Evolutionary conservation across 2,797 vertebrate genomes (phyloP).

Genomic region (Gallinago stenura): DNA sequence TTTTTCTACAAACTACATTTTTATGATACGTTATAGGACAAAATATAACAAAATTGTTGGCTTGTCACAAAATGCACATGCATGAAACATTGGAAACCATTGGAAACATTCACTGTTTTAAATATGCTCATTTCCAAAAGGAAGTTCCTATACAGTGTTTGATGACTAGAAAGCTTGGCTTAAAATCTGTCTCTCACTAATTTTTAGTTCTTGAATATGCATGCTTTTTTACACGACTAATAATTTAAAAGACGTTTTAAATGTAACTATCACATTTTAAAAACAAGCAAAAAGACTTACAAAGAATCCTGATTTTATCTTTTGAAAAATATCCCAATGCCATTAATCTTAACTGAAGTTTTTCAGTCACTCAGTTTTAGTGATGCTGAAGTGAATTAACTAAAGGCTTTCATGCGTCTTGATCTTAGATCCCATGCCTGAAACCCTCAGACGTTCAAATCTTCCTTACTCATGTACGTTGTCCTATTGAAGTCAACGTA

Average conservation of each 20-base stretch:
- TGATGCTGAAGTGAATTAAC: slow-evolving; percentile 57
- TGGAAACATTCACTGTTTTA: neutral
- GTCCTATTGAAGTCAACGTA: slow-evolving; percentile 40
- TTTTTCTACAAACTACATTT: neutral
- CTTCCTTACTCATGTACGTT: slow-evolving; percentile 27
- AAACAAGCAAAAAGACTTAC: neutral
- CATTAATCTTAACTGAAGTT: slow-evolving; percentile 53
- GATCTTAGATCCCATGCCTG: slow-evolving; percentile 34
- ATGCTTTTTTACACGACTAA: neutral
- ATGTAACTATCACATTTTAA: neutral
- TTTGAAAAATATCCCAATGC: neutral
- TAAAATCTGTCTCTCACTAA: neutral
- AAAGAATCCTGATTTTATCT: slow-evolving; percentile 8
- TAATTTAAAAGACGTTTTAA: neutral
- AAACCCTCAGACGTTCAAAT: slow-evolving; percentile 19
- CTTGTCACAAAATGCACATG: slow-evolving; percentile 15
- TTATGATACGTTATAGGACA: neutral
- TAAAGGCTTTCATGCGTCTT: slow-evolving; percentile 64
- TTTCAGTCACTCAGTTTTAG: slow-evolving; percentile 52
- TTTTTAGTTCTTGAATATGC: neutral
- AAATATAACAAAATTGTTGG: slow-evolving; percentile 22
- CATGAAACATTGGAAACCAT: too few relatives aligned
- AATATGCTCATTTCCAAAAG: neutral
- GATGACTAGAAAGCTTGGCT: neutral
- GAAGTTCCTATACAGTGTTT: neutral